phyloP scores from a whole-genome alignment of 2,113 vertebrate species.

The zebrafish (Danio rerio) region DNA sequence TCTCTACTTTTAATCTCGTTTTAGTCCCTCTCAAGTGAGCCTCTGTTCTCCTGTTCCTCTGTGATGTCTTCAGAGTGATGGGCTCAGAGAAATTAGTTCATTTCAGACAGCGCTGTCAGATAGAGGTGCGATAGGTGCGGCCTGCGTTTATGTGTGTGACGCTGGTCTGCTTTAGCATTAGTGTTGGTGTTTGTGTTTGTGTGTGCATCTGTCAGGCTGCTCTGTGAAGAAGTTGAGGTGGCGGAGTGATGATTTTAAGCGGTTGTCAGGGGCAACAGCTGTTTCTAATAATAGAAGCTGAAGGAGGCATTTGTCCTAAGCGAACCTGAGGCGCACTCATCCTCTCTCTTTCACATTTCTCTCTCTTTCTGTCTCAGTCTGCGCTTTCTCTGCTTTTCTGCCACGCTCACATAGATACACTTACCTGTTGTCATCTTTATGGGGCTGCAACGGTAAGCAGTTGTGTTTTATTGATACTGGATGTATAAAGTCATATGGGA shows the following conservation, averaged over 20 bases:
- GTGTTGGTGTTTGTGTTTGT: neutral
- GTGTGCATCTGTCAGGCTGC: slow-evolving; percentile 20
- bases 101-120: slow-evolving; percentile 17
- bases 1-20: slow-evolving; percentile 10
- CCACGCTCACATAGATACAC: neutral
- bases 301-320: slow-evolving; percentile 48
- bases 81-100: slow-evolving; percentile 23
- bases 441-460: neutral
- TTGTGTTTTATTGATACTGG: neutral
- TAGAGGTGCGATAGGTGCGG: neutral
- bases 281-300: slow-evolving; percentile 52
- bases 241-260: slow-evolving; percentile 50
- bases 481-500: neutral
- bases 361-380: slow-evolving; percentile 9
- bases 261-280: slow-evolving; percentile 54
- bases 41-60: slow-evolving; percentile 5
- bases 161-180: neutral
- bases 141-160: neutral
- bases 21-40: neutral
- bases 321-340: slow-evolving; percentile 43
- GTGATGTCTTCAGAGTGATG: slow-evolving; percentile 15
- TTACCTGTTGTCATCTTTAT: neutral
- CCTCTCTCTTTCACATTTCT: slow-evolving; percentile 15
- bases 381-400: neutral
- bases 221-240: slow-evolving; percentile 48